phyloP scores from a whole-genome alignment of 1,140 invertebrate species.

The Augochlora pura region DNA sequence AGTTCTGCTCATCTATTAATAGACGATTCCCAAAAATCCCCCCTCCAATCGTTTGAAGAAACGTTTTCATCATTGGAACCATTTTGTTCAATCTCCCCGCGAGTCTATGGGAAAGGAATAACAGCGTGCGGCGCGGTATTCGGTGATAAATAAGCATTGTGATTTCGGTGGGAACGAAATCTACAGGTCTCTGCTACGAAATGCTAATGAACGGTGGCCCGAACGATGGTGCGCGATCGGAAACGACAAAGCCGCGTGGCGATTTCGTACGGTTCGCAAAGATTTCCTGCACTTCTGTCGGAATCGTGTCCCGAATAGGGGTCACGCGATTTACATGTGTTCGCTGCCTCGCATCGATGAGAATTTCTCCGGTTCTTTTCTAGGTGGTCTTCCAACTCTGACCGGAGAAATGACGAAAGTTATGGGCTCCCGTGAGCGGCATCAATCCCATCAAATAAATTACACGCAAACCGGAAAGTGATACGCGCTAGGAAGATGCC shows the following conservation, averaged over 20 bases:
- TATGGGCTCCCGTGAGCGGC: constrained; percentile 57
- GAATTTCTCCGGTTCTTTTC: constrained; percentile 64
- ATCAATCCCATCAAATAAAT: constrained; percentile 57
- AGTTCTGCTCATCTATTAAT: no score
- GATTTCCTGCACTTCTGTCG: constrained; percentile 47
- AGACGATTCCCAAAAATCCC: no score
- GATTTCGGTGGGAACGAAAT: no score
- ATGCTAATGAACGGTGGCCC: no score
- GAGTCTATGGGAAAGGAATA: no score
- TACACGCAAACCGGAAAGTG: constrained; percentile 33
- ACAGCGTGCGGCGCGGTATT: no score
- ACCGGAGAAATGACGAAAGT: constrained; percentile 64
- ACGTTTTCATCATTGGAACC: no score
- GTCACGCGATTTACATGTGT: constrained; percentile 65
- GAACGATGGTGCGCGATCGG: no score
- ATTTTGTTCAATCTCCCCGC: no score
- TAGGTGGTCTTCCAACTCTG: constrained; percentile 59
- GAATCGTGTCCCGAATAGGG: constrained; percentile 61
- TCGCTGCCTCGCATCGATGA: constrained; percentile 49
- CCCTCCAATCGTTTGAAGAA: no score
- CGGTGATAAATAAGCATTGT: no score
- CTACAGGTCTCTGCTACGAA: no score
- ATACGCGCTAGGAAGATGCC: neutral
- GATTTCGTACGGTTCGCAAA: constrained; percentile 35
- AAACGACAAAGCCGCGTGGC: neutral